Evolutionary conservation across 2,113 vertebrate genomes (phyloP).

Genomic region (Rostratula benghalensis): DNA sequence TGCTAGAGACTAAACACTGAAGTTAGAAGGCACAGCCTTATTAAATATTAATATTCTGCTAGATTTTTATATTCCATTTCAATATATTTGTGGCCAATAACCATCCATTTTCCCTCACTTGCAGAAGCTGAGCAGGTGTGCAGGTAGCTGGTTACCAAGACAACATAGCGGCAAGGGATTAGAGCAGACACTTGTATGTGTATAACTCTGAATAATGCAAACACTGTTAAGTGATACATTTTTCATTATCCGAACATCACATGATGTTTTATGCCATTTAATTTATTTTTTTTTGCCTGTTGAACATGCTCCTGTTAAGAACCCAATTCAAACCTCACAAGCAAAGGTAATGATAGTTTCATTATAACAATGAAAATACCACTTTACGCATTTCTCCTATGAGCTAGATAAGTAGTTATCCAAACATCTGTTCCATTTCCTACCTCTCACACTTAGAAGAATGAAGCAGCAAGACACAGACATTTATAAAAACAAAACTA

Average conservation of each 20-base stretch:
- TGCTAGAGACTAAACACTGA: constrained; percentile 53
- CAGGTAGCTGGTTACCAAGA: constrained; percentile 85
- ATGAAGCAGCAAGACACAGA: constrained; percentile 59
- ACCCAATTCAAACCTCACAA: constrained; percentile 64
- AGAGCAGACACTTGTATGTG: constrained; percentile 77
- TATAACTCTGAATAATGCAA: constrained; percentile 84
- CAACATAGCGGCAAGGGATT: constrained; percentile 82
- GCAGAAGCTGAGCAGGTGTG: constrained; percentile 77
- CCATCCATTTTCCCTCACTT: constrained; percentile 69
- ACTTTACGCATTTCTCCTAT: constrained; percentile 52
- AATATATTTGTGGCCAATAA: constrained; percentile 76
- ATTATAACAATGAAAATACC: constrained; percentile 75
- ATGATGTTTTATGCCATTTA: constrained; percentile 65
- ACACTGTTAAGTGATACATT: constrained; percentile 81
- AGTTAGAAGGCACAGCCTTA: constrained; percentile 69
- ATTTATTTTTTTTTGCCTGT: constrained; percentile 54
- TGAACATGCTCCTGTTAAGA: constrained; percentile 70
- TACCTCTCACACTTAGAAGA: constrained; percentile 65
- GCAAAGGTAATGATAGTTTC: constrained; percentile 69
- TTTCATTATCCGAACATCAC: constrained; percentile 77
- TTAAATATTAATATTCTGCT: constrained; percentile 80
- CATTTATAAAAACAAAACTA: constrained; percentile 69
- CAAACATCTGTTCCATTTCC: constrained; percentile 73
- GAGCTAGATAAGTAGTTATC: constrained; percentile 51
- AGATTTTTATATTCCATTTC: constrained; percentile 76